Base-by-base conservation (phyloP, 2,888 invertebrate species). In the Parascotia fuliginaria region DNA sequence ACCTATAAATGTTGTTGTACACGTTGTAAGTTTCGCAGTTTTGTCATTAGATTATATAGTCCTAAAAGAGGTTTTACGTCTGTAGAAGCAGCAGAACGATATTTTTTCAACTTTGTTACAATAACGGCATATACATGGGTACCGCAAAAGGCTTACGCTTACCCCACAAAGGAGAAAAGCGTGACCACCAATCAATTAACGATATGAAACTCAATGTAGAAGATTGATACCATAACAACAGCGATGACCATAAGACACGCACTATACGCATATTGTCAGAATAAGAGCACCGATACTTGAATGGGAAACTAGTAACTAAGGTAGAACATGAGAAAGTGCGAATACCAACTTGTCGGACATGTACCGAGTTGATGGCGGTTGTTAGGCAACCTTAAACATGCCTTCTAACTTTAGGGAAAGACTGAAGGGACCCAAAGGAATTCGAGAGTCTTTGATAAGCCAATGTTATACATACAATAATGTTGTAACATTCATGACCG, bases 101-200 rank as follows among this genome's bases (percentile, higher is more conserved):
- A 46, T 12, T 34, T 34, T n/a, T 6, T 27, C 22, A 39, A 34
- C 42, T 33, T 19, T 16, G 39, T 49, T 39, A 28, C 14, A 42
- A 60, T 63, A 65, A 53, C 55, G 52, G 54, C 46, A 28, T 40
- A 51, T 29, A 29, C 28, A 32, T 36, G 48, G 40, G 52, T 48
- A 60, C 54, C 41, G 59, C 47, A 54, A 52, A 49, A 54, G 52
- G 55, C 50, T 32, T 42, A 33, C 46, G 37, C 46, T 51, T 65
- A 65, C 56, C 54, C 65, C 36, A 62, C 53, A 65, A 48, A 57
- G 34, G 54, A 60, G 60, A 60, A 65, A 55, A 65, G 60, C 66
- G 63, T 65, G 60, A 65, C 66, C 56, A 62, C 51, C 49, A 63
- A 63, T 66, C 63, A 65, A 65, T 65, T 63, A 66, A 41, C 60